Evolutionary conservation across 2,113 vertebrate species (phyloP).

Genomic region (Sula dactylatra): DNA sequence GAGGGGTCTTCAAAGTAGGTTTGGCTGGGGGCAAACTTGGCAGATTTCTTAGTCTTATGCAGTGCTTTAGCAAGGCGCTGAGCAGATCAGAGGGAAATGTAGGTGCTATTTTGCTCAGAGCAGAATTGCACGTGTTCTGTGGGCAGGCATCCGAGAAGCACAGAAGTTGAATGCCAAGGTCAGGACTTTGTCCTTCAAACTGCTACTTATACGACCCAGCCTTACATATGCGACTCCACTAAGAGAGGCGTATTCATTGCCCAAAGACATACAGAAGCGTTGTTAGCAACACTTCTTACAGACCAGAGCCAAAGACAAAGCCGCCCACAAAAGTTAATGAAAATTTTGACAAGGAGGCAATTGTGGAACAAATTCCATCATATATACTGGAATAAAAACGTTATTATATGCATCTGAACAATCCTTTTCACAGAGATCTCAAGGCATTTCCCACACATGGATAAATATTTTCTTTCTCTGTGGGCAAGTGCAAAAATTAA

Average conservation of each 20-base stretch:
- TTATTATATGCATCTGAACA: neutral
- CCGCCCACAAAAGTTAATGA: neutral
- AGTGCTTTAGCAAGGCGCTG: neutral
- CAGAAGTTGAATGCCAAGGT: neutral
- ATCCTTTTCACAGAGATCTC: neutral
- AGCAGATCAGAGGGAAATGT: neutral
- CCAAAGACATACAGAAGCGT: neutral
- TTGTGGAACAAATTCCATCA: neutral
- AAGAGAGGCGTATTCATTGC: neutral
- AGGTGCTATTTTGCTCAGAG: neutral
- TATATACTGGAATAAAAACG: neutral
- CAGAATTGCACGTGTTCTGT: neutral
- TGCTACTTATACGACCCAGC: neutral
- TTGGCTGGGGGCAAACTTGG: neutral
- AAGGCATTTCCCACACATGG: neutral
- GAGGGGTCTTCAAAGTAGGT: neutral
- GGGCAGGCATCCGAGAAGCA: fast-evolving
- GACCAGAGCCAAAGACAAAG: neutral
- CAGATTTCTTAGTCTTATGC: neutral
- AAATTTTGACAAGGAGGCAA: neutral
- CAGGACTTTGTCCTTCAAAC: neutral
- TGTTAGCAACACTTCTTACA: neutral
- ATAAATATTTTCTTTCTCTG: neutral
- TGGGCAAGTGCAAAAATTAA: neutral
- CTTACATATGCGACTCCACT: neutral